Conservation (phyloP, 2,797 vertebrate genomes). For the Menidia menidia region DNA sequence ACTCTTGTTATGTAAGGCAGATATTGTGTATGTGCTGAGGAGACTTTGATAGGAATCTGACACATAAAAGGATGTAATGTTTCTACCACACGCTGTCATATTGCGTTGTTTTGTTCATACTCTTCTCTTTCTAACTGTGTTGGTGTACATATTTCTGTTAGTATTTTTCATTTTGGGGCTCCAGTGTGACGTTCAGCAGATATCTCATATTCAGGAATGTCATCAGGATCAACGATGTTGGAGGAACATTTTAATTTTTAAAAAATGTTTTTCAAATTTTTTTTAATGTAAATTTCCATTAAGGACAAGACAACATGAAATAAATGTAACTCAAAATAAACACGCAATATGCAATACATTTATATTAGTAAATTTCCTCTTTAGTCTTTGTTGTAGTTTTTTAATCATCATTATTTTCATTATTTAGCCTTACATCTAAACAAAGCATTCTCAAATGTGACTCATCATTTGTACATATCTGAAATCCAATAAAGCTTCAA, state of each 20-base stretch:
- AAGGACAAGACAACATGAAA: slow-evolving; percentile 60
- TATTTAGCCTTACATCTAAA: slow-evolving; percentile 1
- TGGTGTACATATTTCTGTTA: slow-evolving; percentile 49
- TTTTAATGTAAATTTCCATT: slow-evolving; percentile 59
- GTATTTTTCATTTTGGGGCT: slow-evolving; percentile 62
- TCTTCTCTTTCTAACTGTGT: slow-evolving; percentile 23
- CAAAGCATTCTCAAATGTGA: neutral
- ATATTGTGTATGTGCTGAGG: slow-evolving; percentile 11
- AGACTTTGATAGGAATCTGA: slow-evolving; percentile 10
- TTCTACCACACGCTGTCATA: no score
- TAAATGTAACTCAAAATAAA: slow-evolving; percentile 65
- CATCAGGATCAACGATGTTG: slow-evolving; percentile 27
- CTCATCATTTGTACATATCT: neutral
- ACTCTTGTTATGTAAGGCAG: slow-evolving; percentile 31
- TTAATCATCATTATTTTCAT: neutral
- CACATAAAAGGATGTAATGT: no score
- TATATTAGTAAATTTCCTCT: no score
- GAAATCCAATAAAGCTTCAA: slow-evolving; percentile 9
- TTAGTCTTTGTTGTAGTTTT: no score
- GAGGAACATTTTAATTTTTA: no score
- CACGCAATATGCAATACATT: no score
- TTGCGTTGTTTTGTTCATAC: slow-evolving; percentile 17
- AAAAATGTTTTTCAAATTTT: no score
- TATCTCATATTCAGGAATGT: slow-evolving; percentile 61
- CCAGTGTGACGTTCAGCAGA: slow-evolving; percentile 49